Evolutionary conservation across 2,113 vertebrate species (phyloP).

Genomic region (Seriola quinqueradiata): DNA sequence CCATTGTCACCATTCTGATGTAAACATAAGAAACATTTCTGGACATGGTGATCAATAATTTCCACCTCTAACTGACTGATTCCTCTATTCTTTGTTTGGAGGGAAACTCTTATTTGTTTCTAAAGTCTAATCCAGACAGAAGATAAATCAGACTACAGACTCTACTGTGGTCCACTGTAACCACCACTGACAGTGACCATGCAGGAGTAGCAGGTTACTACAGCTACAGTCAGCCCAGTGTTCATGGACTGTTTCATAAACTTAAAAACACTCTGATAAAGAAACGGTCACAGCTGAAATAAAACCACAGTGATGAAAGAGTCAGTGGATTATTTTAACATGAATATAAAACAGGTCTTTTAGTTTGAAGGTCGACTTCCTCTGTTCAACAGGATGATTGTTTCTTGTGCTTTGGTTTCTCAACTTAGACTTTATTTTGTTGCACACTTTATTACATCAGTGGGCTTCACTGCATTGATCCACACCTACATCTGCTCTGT

Average conservation of each 20-base stretch:
- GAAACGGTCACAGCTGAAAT: too few relatives aligned
- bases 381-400: background rate
- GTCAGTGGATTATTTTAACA: background rate
- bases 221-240: too few relatives aligned
- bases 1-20: background rate
- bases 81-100: background rate
- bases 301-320: too few relatives aligned
- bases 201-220: too few relatives aligned
- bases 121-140: too few relatives aligned
- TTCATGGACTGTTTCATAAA: too few relatives aligned
- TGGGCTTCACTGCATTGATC: background rate
- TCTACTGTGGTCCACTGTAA: too few relatives aligned
- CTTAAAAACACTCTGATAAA: too few relatives aligned
- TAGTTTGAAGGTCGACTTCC: background rate
- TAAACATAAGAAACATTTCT: background rate
- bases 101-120: background rate
- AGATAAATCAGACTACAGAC: too few relatives aligned
- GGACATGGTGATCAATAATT: background rate
- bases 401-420: slow-evolving; percentile 9
- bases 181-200: too few relatives aligned
- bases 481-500: background rate
- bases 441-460: background rate
- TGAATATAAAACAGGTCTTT: background rate
- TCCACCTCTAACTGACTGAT: background rate
- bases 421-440: background rate